A percentile compares a stretch with the other conserved stretches of the same genome.
Conservation (phyloP, 2,113 vertebrate genomes). For the Noturus placidus region DNA sequence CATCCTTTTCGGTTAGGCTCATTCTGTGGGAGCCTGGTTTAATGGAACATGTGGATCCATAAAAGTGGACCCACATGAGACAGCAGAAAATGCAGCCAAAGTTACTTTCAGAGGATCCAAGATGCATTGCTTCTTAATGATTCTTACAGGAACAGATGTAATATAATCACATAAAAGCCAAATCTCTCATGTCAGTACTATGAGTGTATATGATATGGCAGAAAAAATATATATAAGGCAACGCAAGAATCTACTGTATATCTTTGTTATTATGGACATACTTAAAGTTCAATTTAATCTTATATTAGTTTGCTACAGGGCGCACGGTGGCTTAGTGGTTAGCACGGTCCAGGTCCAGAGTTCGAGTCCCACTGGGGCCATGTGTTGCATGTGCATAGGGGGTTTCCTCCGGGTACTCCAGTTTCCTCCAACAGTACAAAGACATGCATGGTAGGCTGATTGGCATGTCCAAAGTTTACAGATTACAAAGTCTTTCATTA, state of each 20-base stretch:
- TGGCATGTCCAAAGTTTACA: no score
- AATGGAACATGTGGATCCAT: slow-evolving; percentile 45
- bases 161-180: slow-evolving; percentile 22
- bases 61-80: slow-evolving; percentile 36
- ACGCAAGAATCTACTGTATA: background rate
- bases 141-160: slow-evolving; percentile 33
- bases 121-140: slow-evolving; percentile 24
- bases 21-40: slow-evolving; percentile 27
- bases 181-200: background rate
- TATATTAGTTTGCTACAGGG: background rate
- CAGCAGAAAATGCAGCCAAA: slow-evolving; percentile 41
- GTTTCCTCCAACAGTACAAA: no score
- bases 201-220: slow-evolving; percentile 4
- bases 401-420: no score
- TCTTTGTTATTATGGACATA: background rate
- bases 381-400: no score
- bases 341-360: no score
- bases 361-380: no score
- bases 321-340: no score
- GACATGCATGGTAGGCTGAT: no score
- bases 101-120: slow-evolving; percentile 25
- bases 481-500: slow-evolving; percentile 15
- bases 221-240: background rate
- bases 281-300: background rate
- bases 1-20: slow-evolving; percentile 27